These are phyloP conservation scores for Coreius guichenoti DNA, from an alignment of 2,797 vertebrate species.

Conservation along the genomic window DNA sequence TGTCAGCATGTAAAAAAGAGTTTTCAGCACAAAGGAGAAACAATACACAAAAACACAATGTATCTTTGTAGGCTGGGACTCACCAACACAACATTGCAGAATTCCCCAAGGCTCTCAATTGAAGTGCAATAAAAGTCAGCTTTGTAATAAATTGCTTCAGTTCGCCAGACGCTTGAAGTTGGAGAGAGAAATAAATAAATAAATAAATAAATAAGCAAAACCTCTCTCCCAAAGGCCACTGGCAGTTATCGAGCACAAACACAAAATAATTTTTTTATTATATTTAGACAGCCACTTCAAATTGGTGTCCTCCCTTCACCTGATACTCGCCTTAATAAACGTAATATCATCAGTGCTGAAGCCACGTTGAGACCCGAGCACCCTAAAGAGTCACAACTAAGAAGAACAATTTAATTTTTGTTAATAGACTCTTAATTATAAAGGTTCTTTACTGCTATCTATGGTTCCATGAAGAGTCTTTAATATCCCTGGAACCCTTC, in stretches of 20 bases:
- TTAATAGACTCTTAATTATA: neutral
- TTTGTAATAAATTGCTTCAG: constrained; percentile 54
- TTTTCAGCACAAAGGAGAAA: constrained; percentile 8
- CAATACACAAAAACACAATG: constrained; percentile 30
- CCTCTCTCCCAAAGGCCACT: constrained; percentile 18
- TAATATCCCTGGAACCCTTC: neutral
- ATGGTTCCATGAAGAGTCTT: neutral
- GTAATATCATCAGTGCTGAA: neutral
- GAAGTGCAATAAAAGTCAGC: constrained; percentile 46
- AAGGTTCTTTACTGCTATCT: neutral
- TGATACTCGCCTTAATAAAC: neutral
- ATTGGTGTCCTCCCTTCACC: constrained; percentile 6
- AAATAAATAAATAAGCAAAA: constrained; percentile 11
- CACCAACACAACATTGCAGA: constrained; percentile 39
- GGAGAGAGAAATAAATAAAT: constrained; percentile 10
- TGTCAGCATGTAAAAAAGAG: neutral
- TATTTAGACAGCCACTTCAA: constrained; percentile 23
- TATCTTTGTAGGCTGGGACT: constrained; percentile 38
- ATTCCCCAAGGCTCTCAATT: constrained; percentile 43
- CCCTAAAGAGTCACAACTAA: neutral
- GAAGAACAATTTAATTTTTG: neutral
- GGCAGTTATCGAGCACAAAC: constrained; percentile 25
- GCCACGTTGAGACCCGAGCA: neutral
- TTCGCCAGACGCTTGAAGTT: constrained; percentile 33
- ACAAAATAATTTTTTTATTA: constrained; percentile 35